Percentiles rank a stretch among this genome's conserved stretches.
These are phyloP conservation scores for Xiphophorus hellerii DNA, from an alignment of 2,113 vertebrate genomes.

Conservation along the genomic window DNA sequence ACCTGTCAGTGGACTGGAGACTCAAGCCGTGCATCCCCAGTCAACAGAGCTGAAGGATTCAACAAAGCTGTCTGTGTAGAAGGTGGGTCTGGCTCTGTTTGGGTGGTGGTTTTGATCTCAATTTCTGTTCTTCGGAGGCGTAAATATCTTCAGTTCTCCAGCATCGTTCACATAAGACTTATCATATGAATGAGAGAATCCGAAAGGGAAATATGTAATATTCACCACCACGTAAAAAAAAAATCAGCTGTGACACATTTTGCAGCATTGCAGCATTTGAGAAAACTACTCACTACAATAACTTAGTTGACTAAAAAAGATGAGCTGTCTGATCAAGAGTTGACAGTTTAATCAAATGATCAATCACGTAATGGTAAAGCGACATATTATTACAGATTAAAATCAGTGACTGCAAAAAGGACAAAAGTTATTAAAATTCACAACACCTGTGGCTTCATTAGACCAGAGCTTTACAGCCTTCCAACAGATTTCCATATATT, in stretches of 20 bases:
- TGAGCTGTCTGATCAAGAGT: not conserved
- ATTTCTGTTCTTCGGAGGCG: not conserved
- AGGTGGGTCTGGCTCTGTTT: slow-evolving; percentile 44
- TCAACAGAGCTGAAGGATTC: slow-evolving; percentile 35
- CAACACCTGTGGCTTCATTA: not conserved
- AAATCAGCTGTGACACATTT: not conserved
- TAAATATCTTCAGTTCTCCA: not conserved
- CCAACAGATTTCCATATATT: not conserved
- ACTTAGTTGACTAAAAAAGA: no score
- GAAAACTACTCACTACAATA: no score
- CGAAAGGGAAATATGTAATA: not conserved
- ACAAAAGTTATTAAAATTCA: slow-evolving; percentile 9
- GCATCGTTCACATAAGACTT: not conserved
- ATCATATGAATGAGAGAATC: slow-evolving; percentile 3
- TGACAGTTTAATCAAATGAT: slow-evolving; percentile 1
- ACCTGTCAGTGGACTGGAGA: slow-evolving; percentile 45
- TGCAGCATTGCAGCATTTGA: not conserved
- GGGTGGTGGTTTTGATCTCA: not conserved
- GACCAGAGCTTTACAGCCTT: slow-evolving; percentile 1
- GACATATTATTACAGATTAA: slow-evolving; percentile 2
- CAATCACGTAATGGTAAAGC: not conserved
- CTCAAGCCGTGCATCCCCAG: slow-evolving; percentile 16
- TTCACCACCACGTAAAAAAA: not conserved
- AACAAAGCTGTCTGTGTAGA: slow-evolving; percentile 23
- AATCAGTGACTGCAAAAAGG: not conserved